Base-by-base conservation (phyloP, 2,797 vertebrate species). In the Hydrophis major region DNA sequence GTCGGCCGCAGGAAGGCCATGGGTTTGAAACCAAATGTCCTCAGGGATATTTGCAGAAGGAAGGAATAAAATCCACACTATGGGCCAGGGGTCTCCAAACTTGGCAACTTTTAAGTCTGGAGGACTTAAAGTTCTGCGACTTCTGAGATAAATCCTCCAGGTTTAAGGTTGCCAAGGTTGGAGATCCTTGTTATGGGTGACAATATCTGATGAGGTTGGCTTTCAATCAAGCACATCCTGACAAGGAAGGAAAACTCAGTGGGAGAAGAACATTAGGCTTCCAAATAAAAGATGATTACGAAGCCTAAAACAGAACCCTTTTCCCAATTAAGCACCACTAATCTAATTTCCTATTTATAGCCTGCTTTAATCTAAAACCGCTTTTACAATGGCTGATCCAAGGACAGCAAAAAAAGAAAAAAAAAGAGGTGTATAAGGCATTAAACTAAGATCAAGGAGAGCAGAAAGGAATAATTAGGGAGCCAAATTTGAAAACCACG, bases 251-350 rank as follows among this genome's bases (percentile, higher is more conserved):
- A 63, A 69, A 83, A 86, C 92, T 93, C 50, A 94, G 18, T 1
- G 53, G 22, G 16, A 50, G 28, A 95, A 91, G 86, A 92, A 91
- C 63, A 56, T 74, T 12, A 53, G 0, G 59, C 25, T 61, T 28
- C 89, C 1, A 94, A 93, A 89, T 94, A 56, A 96, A 96, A 97
- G 96, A 93, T 87, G 97, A 96, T 96, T 96, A 97, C 60, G 90
- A 57, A 90, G 89, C 50, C 88, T 83, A 90, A 90, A 87, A 74
- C 93, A 92, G 95, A 88, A 12, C 3, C 61, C 94, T 59, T 87
- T 87, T 95, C 25, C 88, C n/a, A 32, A 94, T 95, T 74, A 96
- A 87, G 92, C 94, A 78, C 78, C 20, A 83, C 42, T 94, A 95
- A 96, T 89, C 88, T 25, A n/a, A 63, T 0, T 7, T 50, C 61